Evolutionary conservation across 23 tunicate genomes (phyloP).

Genomic region (Trididemnum clinides): DNA sequence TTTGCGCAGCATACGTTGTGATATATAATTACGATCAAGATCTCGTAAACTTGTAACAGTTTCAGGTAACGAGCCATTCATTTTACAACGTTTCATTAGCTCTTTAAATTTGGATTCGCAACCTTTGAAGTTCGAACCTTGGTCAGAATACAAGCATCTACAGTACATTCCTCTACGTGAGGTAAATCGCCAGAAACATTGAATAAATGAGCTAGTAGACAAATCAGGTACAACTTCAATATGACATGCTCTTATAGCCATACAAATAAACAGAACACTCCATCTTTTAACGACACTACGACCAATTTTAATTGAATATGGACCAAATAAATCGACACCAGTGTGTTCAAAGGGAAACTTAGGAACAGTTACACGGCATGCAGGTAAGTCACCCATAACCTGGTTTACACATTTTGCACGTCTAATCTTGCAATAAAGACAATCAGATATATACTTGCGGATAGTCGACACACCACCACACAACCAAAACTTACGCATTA

Average conservation of each 20-base stretch:
- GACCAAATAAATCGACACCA: constrained; percentile 10
- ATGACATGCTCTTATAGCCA: constrained; percentile 16
- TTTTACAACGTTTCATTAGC: constrained; percentile 1
- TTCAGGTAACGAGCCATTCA: background rate
- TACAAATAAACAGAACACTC: constrained; percentile 20
- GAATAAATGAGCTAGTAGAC: constrained; percentile 18
- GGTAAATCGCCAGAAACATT: constrained; percentile 23
- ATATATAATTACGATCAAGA: constrained; percentile 6
- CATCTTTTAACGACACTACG: background rate
- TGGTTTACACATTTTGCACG: background rate
- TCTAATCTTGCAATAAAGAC: constrained; percentile 5
- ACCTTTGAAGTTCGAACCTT: constrained; percentile 26
- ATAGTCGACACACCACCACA: background rate
- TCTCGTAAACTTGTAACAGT: background rate
- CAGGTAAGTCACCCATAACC: constrained; percentile 21
- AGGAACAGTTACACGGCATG: constrained; percentile 3
- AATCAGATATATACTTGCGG: background rate
- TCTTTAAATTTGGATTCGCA: background rate
- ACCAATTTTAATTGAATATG: background rate
- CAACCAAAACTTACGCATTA: constrained; percentile 14
- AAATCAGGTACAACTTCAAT: constrained; percentile 25
- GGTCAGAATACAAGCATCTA: constrained; percentile 22
- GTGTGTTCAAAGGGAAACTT: constrained; percentile 25
- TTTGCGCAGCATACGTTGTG: constrained; percentile 15
- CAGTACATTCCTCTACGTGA: background rate